Base-by-base conservation (phyloP, 2,113 vertebrate genomes). In the Carollia perspicillata region DNA sequence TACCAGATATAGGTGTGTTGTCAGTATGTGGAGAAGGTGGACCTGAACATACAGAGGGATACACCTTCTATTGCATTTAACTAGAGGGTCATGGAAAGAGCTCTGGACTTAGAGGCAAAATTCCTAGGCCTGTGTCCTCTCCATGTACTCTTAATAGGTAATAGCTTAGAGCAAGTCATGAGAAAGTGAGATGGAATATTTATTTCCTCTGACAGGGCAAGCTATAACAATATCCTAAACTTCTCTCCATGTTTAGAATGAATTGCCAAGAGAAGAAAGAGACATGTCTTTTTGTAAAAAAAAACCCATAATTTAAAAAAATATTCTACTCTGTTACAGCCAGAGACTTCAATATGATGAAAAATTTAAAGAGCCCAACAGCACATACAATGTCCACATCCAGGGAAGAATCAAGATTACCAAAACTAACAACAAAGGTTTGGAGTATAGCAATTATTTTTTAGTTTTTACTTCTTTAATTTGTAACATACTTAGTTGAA, bases 241-340 rank as follows among this genome's bases (percentile, higher is more conserved):
- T 11, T 60, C 37, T 65, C 35, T 92, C 33, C 22, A 3, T 16
- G 7, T 60, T 88, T 77, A 88, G 69, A 8, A 2, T 84, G 1
- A 37, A 63, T 18, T 55, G 14, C 28, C 47, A 44, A 35, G 68
- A 87, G 33, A 66, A 77, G n/a, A 14, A 55, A 55, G 13, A 1
- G 6, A 0, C 30, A 33, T 51, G 18, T 9, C 28, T 74, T 88
- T 91, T 55, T 85, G 10, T 68, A 49, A 78, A 63, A 18, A n/a
- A 93, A 93, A 75, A 79, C 17, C 8, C 6, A 89, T 17, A 96
- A 85, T 75, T 93, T 87, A 33, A 8, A 35, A 71, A 81, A 83
- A 18, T 53, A 65, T 71, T 90, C 58, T 94, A 16, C 96, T 96
- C 35, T 88, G 2, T 97, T 97, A 93, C 90, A 98, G 95, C 16